Base-by-base conservation (phyloP, 92 coral and sea anemone species). In the Paragorgia papillata region DNA sequence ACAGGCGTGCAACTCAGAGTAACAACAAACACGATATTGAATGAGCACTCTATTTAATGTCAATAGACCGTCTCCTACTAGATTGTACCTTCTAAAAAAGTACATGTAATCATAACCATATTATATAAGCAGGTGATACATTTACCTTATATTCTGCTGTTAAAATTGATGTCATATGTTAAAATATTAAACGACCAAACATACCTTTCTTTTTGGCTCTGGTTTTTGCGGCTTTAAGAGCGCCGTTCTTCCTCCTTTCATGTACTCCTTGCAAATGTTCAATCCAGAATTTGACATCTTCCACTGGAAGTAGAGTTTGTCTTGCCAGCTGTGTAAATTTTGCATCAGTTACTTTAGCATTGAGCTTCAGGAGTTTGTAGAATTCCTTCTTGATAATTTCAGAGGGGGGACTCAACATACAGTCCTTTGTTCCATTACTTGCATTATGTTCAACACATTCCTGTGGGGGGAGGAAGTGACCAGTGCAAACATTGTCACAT, bases 171-270 rank as follows among this genome's bases (percentile, higher is more conserved):
- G n/a, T n/a, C n/a, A n/a, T 37, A 37, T 12, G 12, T 5, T 37
- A 37, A 37, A 5, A 4, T 37, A 37, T 12, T 37, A 37, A 37
- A 37, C 12, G 43, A 37, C 43, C 43, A 60, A 8, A 60, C n/a
- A 31, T 60, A 60, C 39, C 35, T 60, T 31, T 65, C 1, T 35
- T 65, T 25, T 65, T 65, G 12, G 73, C 73, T 15, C 73, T 32
- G 13, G 74, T 67, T 44, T 20, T 44, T 0, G 57, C 57, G 21
- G 74, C 74, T 29, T 67, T 67, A 2, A 2, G 6, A 0, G 74
- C 74, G 0, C 74, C 74, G 0, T 39, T 34, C 13, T 18, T 17
- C 57, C 74, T 67, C 13, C 30, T 19, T 44, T 67, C 37, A 1
- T 39, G 8, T 18, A 67, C 4, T 2, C 22, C 56, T 39, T 39